Conservation (phyloP, 2,888 invertebrate species). For the Stenchaetothrips biformis region DNA sequence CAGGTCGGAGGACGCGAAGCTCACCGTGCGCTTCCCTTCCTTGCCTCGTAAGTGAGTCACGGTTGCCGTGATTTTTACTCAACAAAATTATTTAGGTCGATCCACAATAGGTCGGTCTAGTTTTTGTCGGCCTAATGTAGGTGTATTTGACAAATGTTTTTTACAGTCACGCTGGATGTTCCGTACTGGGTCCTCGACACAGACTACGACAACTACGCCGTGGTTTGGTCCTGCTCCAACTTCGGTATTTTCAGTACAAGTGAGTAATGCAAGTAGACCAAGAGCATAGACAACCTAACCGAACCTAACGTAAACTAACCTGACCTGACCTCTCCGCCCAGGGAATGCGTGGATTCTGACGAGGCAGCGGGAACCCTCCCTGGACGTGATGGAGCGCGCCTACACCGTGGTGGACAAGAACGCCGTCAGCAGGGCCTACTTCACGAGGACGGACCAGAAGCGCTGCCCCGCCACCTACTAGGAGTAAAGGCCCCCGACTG, state of each 20-base stretch:
- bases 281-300: too few species aligned
- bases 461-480: slow-evolving; percentile 49
- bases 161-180: slow-evolving; percentile 50
- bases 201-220: slow-evolving; percentile 57
- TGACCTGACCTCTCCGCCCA: slow-evolving; percentile 38
- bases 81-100: slow-evolving; percentile 9
- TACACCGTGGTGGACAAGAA: slow-evolving; percentile 55
- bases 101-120: slow-evolving; percentile 14
- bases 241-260: slow-evolving; percentile 45
- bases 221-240: slow-evolving; percentile 59
- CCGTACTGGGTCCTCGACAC: slow-evolving; percentile 62
- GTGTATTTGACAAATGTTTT: slow-evolving; percentile 41
- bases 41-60: slow-evolving; percentile 54
- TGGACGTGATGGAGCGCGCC: slow-evolving; percentile 55
- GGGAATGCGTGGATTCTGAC: slow-evolving; percentile 60
- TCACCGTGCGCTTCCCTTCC: slow-evolving; percentile 58
- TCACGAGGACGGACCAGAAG: slow-evolving; percentile 59
- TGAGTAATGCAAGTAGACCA: slow-evolving; percentile 47
- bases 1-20: slow-evolving; percentile 54
- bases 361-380: slow-evolving; percentile 54
- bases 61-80: too few species aligned
- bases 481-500: slow-evolving; percentile 33
- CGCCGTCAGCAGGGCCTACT: slow-evolving; percentile 54
- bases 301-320: too few species aligned
- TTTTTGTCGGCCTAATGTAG: too few species aligned